Conservation (phyloP, 2,797 vertebrate genomes). For the Enteromius trimaculatus region DNA sequence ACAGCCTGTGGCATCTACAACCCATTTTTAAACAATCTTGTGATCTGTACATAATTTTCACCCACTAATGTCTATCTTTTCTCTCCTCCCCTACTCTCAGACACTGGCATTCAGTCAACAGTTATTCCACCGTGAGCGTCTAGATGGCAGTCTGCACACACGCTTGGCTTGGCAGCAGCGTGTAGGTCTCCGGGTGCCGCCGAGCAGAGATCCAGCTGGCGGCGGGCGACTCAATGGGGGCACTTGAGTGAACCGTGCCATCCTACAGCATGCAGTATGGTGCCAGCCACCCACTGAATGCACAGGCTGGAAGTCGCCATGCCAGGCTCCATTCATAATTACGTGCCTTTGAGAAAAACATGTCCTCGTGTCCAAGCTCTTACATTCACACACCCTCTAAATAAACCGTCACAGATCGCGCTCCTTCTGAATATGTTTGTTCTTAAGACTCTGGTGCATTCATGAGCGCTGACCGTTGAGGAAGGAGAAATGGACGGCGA, state of each 20-base stretch:
- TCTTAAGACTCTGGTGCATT: slow-evolving; percentile 67
- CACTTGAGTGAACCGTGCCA: slow-evolving; percentile 64
- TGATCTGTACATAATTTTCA: slow-evolving; percentile 44
- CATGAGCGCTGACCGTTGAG: slow-evolving; percentile 72
- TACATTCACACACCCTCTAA: slow-evolving; percentile 51
- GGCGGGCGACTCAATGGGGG: slow-evolving; percentile 59
- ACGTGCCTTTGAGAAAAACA: slow-evolving; percentile 72
- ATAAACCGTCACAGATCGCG: slow-evolving; percentile 66
- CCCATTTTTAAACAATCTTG: slow-evolving; percentile 47
- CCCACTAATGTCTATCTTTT: slow-evolving; percentile 31
- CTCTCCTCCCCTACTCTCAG: not conserved
- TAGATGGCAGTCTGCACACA: slow-evolving; percentile 66
- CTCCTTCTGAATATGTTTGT: slow-evolving; percentile 68
- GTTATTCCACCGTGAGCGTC: slow-evolving; percentile 53
- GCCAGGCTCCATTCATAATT: slow-evolving; percentile 75
- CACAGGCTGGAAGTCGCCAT: slow-evolving; percentile 70
- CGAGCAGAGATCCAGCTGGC: slow-evolving; percentile 54
- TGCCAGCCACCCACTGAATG: slow-evolving; percentile 78
- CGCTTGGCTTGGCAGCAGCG: slow-evolving; percentile 44
- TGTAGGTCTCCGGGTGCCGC: slow-evolving; percentile 27
- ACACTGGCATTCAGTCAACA: not conserved
- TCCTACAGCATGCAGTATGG: slow-evolving; percentile 61
- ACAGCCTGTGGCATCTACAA: not conserved
- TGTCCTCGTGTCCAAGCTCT: slow-evolving; percentile 69
- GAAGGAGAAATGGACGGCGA: slow-evolving; percentile 55